Conservation (phyloP, 2,888 invertebrate genomes). For the Sphecodes monilicornis region DNA sequence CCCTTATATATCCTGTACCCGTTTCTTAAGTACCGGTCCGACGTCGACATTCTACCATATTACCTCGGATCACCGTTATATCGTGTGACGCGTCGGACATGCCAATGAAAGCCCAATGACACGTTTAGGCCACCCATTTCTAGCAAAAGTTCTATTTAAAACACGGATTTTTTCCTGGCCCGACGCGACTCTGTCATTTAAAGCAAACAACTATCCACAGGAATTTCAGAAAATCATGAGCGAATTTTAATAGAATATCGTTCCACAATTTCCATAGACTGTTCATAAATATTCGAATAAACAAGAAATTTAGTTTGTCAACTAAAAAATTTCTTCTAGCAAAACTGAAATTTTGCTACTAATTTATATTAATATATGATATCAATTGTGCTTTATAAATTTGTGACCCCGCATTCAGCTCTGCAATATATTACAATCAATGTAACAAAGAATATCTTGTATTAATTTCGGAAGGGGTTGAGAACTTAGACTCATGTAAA, state of each 20-base stretch:
- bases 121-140: not conserved
- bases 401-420: no score
- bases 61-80: conserved; percentile 47
- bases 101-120: conserved; percentile 36
- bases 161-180: not conserved
- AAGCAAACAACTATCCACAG: not conserved
- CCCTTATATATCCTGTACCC: conserved; percentile 66
- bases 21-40: conserved; percentile 62
- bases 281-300: not conserved
- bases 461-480: no score
- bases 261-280: not conserved
- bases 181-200: not conserved
- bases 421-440: no score
- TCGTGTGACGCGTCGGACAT: conserved; percentile 26
- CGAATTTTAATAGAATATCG: not conserved
- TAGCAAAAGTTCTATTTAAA: not conserved
- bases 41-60: conserved; percentile 51
- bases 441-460: no score
- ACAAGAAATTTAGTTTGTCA: not conserved
- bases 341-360: not conserved
- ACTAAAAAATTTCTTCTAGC: not conserved
- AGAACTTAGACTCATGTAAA: no score
- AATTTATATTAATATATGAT: not conserved
- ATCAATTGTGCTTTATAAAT: no score
- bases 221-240: not conserved